These are phyloP conservation scores for Myopa tessellatipennis DNA, from an alignment of 2,888 invertebrate species.

Conservation along the genomic window DNA sequence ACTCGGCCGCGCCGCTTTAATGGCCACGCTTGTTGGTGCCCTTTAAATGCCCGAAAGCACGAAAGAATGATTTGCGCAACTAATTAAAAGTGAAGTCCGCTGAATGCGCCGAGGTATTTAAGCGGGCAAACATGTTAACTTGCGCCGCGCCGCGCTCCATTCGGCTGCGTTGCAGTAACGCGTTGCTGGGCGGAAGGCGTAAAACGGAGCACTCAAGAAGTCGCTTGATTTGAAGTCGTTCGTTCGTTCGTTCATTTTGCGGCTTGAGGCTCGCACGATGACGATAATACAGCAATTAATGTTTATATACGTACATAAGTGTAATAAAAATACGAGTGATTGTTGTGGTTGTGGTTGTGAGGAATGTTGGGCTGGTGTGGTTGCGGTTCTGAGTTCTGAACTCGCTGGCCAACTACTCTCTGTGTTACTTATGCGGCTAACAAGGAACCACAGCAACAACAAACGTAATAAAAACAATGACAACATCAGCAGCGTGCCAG, in stretches of 20 bases:
- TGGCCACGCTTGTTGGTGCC: background rate
- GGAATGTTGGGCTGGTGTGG: background rate
- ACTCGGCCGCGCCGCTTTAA: conserved; percentile 23
- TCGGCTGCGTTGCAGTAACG: background rate
- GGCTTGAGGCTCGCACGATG: background rate
- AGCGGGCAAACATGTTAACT: conserved; percentile 9
- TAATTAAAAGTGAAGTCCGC: conserved; percentile 51
- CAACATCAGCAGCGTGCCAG: background rate
- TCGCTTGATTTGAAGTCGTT: conserved; percentile 40
- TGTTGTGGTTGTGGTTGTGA: background rate
- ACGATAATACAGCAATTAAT: conserved; percentile 49
- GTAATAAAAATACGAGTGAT: background rate
- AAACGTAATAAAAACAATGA: no score
- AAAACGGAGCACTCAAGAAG: conserved; percentile 14
- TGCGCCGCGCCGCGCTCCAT: background rate
- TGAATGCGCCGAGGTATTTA: conserved; percentile 33
- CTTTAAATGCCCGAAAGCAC: conserved; percentile 39
- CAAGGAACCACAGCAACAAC: background rate
- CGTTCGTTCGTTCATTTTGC: background rate
- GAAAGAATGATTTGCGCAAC: conserved; percentile 51
- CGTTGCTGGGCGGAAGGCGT: background rate
- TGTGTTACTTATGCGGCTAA: conserved; percentile 3
- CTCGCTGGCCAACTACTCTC: background rate
- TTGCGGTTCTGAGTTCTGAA: background rate
- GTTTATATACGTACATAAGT: conserved; percentile 40